phyloP scores from a whole-genome alignment of 2,888 invertebrate species.

The Ichneumoninae sp. region DNA sequence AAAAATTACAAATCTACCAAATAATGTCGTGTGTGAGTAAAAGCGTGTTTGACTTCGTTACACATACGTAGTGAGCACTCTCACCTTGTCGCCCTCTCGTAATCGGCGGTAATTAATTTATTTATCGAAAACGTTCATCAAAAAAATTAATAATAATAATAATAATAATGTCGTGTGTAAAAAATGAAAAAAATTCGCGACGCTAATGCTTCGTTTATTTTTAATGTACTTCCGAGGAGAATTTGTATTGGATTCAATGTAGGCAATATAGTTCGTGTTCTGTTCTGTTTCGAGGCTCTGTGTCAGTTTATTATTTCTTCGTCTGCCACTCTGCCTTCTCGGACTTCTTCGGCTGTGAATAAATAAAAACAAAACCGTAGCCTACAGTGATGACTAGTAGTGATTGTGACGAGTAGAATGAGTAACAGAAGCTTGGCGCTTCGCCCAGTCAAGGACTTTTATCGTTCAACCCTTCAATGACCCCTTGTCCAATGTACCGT shows the following conservation, averaged over 20 bases:
- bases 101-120: conserved; percentile 68
- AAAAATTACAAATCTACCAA: conserved; percentile 31
- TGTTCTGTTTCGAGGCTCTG: conserved; percentile 30
- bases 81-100: conserved; percentile 78
- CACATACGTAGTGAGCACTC: conserved; percentile 74
- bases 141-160: conserved; percentile 1
- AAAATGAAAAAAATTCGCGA: conserved; percentile 21
- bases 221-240: neutral
- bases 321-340: conserved; percentile 91
- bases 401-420: conserved; percentile 45
- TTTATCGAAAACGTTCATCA: neutral
- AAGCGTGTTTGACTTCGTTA: conserved; percentile 78
- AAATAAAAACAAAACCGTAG: conserved; percentile 83
- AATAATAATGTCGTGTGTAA: neutral
- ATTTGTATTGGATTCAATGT: conserved; percentile 17
- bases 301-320: conserved; percentile 85
- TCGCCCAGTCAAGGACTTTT: conserved; percentile 35
- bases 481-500: neutral
- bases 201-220: conserved; percentile 1
- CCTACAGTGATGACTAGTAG: conserved; percentile 76
- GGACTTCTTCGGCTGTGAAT: conserved; percentile 91
- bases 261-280: conserved; percentile 44
- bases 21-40: conserved; percentile 71
- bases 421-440: conserved; percentile 32
- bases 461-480: neutral